These are phyloP conservation scores for Halcyon malimbica DNA, from an alignment of 2,113 vertebrate species.

Conservation along the genomic window DNA sequence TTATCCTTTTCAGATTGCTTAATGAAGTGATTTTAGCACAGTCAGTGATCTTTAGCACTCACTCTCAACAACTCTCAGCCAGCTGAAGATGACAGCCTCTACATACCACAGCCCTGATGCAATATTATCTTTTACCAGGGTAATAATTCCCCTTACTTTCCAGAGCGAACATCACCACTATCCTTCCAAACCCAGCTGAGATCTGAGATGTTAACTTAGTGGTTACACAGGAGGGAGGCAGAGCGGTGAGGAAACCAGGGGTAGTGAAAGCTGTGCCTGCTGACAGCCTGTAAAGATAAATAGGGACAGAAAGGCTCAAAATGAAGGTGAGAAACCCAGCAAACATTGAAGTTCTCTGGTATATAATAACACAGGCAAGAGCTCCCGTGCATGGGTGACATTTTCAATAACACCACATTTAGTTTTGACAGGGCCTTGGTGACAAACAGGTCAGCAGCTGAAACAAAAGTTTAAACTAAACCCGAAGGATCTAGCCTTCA, in stretches of 20 bases:
- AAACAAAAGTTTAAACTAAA: not conserved
- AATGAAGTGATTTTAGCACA: conserved; percentile 33
- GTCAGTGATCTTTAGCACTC: not conserved
- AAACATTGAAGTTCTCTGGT: not conserved
- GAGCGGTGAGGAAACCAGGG: not conserved
- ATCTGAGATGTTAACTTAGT: not conserved
- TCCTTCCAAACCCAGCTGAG: not conserved
- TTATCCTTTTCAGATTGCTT: conserved; percentile 28
- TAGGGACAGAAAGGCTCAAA: not conserved
- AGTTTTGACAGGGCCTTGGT: not conserved
- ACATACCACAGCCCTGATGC: not conserved
- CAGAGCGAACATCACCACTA: not conserved
- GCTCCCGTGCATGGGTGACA: not conserved
- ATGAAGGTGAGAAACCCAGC: not conserved
- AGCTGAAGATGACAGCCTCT: conserved; percentile 25
- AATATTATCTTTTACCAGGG: not conserved
- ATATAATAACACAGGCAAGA: not conserved
- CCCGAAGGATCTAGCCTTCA: not conserved
- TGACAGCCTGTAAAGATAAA: conserved; percentile 18
- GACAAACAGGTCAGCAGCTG: not conserved
- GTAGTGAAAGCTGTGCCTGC: not conserved
- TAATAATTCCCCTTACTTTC: not conserved
- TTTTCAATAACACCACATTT: not conserved
- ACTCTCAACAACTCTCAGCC: not conserved
- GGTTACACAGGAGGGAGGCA: not conserved